Conservation (phyloP, 2,113 vertebrate species). For the Chaetorhynchus papuensis region DNA sequence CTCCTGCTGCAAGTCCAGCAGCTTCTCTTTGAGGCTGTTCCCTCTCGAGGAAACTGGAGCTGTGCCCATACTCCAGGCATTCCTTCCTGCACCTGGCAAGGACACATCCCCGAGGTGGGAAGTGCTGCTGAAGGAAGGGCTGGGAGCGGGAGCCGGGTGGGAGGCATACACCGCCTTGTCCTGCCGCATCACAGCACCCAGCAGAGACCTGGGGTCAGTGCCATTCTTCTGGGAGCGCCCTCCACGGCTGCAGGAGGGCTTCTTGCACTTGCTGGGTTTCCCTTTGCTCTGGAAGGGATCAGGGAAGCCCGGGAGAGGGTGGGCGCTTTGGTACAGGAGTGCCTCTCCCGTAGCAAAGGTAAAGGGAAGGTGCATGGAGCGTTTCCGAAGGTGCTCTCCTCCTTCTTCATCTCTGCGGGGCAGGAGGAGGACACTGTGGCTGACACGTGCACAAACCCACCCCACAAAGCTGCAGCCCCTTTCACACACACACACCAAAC, state of each 20-base stretch:
- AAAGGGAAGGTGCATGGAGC: slow-evolving; percentile 81
- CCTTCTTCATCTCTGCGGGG: slow-evolving; percentile 81
- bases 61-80: slow-evolving; percentile 13
- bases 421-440: background rate
- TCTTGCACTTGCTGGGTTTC: slow-evolving; percentile 68
- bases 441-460: background rate
- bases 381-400: slow-evolving; percentile 78
- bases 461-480: background rate
- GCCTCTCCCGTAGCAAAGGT: slow-evolving; percentile 84
- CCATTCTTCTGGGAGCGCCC: slow-evolving; percentile 22
- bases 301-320: slow-evolving; percentile 12
- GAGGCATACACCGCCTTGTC: slow-evolving; percentile 55
- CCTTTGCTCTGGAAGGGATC: slow-evolving; percentile 50
- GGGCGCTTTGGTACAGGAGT: slow-evolving; percentile 76
- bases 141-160: slow-evolving; percentile 51
- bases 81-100: background rate
- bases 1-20: background rate
- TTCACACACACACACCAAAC: background rate
- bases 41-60: background rate
- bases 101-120: background rate
- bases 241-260: background rate
- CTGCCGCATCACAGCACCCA: slow-evolving; percentile 71
- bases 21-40: background rate
- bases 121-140: slow-evolving; percentile 44
- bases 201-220: slow-evolving; percentile 64